phyloP scores from a whole-genome alignment of 1,140 invertebrate species.

The Drosophila guanche region DNA sequence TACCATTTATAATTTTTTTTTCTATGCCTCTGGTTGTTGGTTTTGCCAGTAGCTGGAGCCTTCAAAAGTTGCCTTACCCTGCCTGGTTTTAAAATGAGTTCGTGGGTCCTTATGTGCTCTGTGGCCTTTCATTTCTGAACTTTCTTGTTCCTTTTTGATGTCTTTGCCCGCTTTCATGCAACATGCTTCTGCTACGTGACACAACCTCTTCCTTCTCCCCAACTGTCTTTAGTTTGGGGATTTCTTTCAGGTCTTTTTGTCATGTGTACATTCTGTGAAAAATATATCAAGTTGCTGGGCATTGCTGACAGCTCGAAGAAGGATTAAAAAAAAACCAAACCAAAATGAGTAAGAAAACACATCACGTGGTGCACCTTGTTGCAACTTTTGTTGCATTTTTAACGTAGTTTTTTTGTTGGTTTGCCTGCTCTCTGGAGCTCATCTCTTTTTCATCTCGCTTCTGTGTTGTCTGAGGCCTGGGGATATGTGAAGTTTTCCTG shows the following conservation, averaged over 20 bases:
- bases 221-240: conserved; percentile 1
- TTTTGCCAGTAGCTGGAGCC: conserved; percentile 54
- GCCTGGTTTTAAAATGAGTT: conserved; percentile 73
- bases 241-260: conserved; percentile 30
- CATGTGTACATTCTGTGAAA: conserved; percentile 51
- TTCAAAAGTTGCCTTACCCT: conserved; percentile 67
- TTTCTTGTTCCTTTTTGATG: conserved; percentile 47
- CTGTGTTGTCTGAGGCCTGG: conserved; percentile 18
- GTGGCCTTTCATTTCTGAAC: conserved; percentile 17
- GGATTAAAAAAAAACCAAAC: conserved; percentile 33
- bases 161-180: conserved; percentile 46
- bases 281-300: conserved; percentile 58
- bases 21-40: conserved; percentile 31
- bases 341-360: conserved; percentile 31
- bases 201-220: background rate
- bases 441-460: conserved; percentile 21
- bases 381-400: conserved; percentile 42
- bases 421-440: conserved; percentile 6
- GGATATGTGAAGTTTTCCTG: conserved; percentile 27
- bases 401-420: conserved; percentile 13
- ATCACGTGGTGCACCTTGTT: conserved; percentile 51
- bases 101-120: conserved; percentile 30
- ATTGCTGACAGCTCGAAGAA: conserved; percentile 65
- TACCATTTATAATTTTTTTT: too few relatives aligned
- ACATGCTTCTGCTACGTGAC: conserved; percentile 1